A percentile compares a stretch with the other conserved stretches of the same genome.
Conservation (phyloP, 2,888 invertebrate genomes). For the Periphyllus acericola region DNA sequence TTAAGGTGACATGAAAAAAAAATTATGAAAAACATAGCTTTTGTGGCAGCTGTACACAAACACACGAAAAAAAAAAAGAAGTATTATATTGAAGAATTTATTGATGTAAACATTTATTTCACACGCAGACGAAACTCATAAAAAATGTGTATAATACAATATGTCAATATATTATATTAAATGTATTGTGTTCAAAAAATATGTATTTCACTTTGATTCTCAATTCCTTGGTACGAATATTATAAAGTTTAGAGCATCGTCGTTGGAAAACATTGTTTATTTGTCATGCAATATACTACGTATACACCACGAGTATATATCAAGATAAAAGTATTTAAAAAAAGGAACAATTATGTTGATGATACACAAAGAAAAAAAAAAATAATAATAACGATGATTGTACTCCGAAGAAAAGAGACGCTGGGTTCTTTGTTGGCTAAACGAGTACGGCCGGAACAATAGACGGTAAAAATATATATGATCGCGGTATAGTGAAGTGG, state of each 20-base stretch:
- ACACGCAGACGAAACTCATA: too few species aligned
- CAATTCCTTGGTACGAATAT: background rate
- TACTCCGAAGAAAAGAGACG: constrained; percentile 11
- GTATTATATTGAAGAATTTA: too few species aligned
- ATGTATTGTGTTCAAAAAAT: background rate
- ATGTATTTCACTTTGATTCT: background rate
- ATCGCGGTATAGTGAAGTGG: constrained; percentile 31
- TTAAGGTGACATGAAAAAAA: too few species aligned
- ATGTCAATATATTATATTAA: too few species aligned
- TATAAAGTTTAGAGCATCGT: background rate
- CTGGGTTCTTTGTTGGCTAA: constrained; percentile 5
- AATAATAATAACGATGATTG: background rate
- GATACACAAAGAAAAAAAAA: background rate
- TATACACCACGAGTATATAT: background rate
- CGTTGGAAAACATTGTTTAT: constrained; percentile 16
- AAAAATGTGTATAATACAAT: too few species aligned
- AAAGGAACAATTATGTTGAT: constrained; percentile 27
- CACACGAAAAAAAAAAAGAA: too few species aligned
- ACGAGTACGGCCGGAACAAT: constrained; percentile 19
- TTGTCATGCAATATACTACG: background rate
- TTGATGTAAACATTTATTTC: too few species aligned
- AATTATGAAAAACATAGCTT: too few species aligned
- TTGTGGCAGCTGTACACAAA: too few species aligned
- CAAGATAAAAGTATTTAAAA: constrained; percentile 24
- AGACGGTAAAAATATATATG: constrained; percentile 1